These are phyloP conservation scores for Trypoxylus dichotomus DNA, from an alignment of 1,140 invertebrate genomes.

Conservation along the genomic window DNA sequence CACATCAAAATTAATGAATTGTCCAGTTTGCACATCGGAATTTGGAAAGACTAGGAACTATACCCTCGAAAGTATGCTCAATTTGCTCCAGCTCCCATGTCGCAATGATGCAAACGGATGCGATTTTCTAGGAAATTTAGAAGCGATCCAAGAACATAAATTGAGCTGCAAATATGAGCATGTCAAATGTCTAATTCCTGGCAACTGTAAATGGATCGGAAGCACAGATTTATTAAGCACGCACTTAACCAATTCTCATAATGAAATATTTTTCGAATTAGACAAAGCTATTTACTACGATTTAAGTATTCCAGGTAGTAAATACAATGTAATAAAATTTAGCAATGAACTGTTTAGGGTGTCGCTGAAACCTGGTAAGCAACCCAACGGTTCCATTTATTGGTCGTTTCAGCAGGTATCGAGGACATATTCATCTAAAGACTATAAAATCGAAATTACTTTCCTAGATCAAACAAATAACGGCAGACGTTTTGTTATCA, in stretches of 20 bases:
- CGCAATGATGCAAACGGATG: background rate
- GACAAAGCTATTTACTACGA: background rate
- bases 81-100: background rate
- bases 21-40: constrained; percentile 11
- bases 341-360: background rate
- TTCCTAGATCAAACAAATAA: background rate
- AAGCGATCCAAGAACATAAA: background rate
- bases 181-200: background rate
- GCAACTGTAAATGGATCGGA: background rate
- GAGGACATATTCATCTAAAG: background rate
- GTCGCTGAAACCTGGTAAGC: background rate
- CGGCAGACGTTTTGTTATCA: background rate
- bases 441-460: background rate
- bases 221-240: background rate
- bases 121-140: background rate
- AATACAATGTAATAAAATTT: background rate
- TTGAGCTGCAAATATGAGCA: background rate
- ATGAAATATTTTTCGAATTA: background rate
- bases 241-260: background rate
- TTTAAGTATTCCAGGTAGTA: background rate
- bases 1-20: constrained; percentile 16
- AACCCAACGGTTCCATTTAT: background rate
- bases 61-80: background rate
- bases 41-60: constrained; percentile 4
- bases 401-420: background rate